These are phyloP conservation scores for Andrena flavipes DNA, from an alignment of 2,888 invertebrate genomes.

Conservation along the genomic window DNA sequence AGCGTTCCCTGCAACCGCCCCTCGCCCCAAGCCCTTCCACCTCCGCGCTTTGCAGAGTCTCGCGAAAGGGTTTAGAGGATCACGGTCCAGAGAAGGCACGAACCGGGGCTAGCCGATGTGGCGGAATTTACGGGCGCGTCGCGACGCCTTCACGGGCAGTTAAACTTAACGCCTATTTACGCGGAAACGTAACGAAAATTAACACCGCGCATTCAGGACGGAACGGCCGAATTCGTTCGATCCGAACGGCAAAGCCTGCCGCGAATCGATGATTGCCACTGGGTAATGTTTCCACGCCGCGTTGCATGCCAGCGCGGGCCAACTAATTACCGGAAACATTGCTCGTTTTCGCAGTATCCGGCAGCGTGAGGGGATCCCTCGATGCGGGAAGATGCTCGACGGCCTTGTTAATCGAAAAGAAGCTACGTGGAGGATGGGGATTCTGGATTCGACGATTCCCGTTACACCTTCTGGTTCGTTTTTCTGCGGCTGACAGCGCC, in stretches of 20 bases:
- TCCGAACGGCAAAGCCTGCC: conserved; percentile 5
- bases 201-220: conserved; percentile 34
- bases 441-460: neutral
- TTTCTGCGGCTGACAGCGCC: conserved; percentile 24
- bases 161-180: conserved; percentile 62
- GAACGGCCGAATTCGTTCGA: conserved; percentile 41
- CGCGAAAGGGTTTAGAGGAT: conserved; percentile 41
- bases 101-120: conserved; percentile 31
- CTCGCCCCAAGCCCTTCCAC: neutral
- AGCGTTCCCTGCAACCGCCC: conserved; percentile 30
- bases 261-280: conserved; percentile 45
- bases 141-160: conserved; percentile 53
- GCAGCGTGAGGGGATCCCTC: too few species aligned
- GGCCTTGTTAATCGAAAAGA: neutral
- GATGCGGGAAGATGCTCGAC: neutral
- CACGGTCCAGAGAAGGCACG: conserved; percentile 25
- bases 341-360: conserved; percentile 9
- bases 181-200: conserved; percentile 54
- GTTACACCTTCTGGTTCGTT: conserved; percentile 15
- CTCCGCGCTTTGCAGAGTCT: conserved; percentile 26
- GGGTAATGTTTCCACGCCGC: conserved; percentile 28
- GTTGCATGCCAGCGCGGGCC: neutral
- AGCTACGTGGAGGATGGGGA: neutral
- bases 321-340: conserved; percentile 42
- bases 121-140: conserved; percentile 40